Evolutionary conservation across 2,888 invertebrate species (phyloP), one percentile per base, ranked within the genome.

Genomic region (Cryptocheilus praepositus): DNA sequence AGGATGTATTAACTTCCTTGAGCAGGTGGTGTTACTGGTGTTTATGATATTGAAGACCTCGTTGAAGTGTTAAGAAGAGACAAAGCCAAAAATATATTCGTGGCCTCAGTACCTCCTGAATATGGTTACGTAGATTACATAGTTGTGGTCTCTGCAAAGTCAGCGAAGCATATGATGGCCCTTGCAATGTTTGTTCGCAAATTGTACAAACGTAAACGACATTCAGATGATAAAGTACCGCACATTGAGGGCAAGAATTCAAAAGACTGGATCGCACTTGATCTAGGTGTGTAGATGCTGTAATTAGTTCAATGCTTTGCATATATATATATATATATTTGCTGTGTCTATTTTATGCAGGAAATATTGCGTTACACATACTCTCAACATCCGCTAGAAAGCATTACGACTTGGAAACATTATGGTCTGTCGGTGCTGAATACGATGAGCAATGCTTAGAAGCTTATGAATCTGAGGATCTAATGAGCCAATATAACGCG

Each of bases 321-420:
- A 19, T 64, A 36, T 53, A 59, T 69, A 57, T 75, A 19, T 49
- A 16, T 11, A 19, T 64, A 36, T 53, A 59, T 69, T 57, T 75
- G 8, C n/a, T 21, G 13, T 16, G n/a, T 21, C 16, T 58, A 82
- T 76, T 11, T 58, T 36, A 91, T 91, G 44, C 89, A 96, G 97
- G 96, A 71, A 98, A 98, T 86, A 97, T 98, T 81, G 95, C 95
- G 3, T 89, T 98, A 43, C 98, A 98, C 84, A 92, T 98, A 76
- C 96, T 98, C 89, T 93, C 94, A 36, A 90, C 91, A 13, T 90
- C 92, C 76, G 91, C 92, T 0, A 91, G 98, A 77, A 89, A 90
- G 73, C 84, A 90, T 5, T 98, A 97, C 88, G 97, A 98, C 89
- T 90, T 98, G 73, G 98, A 98, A 89, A 94, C 94, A 0, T 89